Evolutionary conservation across 2,888 invertebrate species (phyloP).

Genomic region (Ophion slaviceki): DNA sequence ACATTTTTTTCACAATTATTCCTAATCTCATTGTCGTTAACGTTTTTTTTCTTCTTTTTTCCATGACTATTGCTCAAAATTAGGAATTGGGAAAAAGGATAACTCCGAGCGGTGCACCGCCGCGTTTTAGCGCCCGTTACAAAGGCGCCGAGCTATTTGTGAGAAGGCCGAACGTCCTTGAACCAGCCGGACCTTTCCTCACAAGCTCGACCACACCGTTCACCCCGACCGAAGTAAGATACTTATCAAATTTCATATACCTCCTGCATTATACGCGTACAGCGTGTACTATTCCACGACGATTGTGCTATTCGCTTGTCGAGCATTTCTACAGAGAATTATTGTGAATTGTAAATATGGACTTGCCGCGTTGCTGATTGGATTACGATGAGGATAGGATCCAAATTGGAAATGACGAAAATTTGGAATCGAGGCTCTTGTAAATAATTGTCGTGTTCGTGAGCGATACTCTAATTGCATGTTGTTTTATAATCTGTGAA

Average conservation of each 20-base stretch:
- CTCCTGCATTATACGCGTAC: slow-evolving; percentile 6
- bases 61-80: slow-evolving; percentile 27
- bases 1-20: neutral
- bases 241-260: slow-evolving; percentile 34
- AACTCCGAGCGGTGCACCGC: slow-evolving; percentile 79
- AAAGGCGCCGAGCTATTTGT: slow-evolving; percentile 81
- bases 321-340: slow-evolving; percentile 16
- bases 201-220: slow-evolving; percentile 76
- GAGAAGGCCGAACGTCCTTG: slow-evolving; percentile 76
- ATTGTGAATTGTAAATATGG: slow-evolving; percentile 39
- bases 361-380: slow-evolving; percentile 31
- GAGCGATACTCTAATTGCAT: slow-evolving; percentile 38
- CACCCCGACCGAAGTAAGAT: slow-evolving; percentile 78
- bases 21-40: neutral
- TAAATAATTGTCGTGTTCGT: slow-evolving; percentile 41
- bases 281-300: neutral
- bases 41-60: neutral
- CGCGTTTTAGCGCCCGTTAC: slow-evolving; percentile 81
- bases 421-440: slow-evolving; percentile 20
- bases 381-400: slow-evolving; percentile 14
- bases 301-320: slow-evolving; percentile 10
- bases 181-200: slow-evolving; percentile 76
- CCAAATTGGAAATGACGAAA: neutral
- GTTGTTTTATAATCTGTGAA: slow-evolving; percentile 27
- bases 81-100: slow-evolving; percentile 79